A percentile compares a stretch with the other conserved stretches of the same genome.
phyloP scores from a whole-genome alignment of 2,888 invertebrate species.

The Stenodema calcarata region DNA sequence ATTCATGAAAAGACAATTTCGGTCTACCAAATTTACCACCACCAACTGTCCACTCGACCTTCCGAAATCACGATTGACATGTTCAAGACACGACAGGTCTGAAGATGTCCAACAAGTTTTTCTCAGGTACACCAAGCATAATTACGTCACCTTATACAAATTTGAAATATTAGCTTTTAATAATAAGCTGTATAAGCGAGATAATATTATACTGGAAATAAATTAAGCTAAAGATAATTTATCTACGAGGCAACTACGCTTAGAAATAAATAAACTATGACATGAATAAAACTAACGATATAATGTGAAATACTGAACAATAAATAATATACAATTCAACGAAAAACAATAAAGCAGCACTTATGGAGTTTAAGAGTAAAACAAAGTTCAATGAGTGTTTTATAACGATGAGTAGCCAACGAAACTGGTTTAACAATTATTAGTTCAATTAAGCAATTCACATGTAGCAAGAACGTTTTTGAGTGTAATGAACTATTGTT shows the following conservation, averaged over 20 bases:
- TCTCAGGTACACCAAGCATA: neutral
- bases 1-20: too few relatives aligned
- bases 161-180: neutral
- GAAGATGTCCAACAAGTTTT: neutral
- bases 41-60: too few relatives aligned
- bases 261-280: neutral
- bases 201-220: neutral
- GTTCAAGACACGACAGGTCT: too few relatives aligned
- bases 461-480: too few relatives aligned
- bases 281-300: neutral
- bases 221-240: neutral
- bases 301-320: neutral
- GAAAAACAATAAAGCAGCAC: neutral
- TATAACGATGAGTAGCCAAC: neutral
- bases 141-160: neutral
- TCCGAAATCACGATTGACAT: too few relatives aligned
- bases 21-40: too few relatives aligned
- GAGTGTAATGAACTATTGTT: too few relatives aligned
- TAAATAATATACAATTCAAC: neutral
- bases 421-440: too few relatives aligned
- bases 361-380: neutral
- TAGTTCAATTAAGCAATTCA: too few relatives aligned
- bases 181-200: neutral
- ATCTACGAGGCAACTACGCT: neutral
- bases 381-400: neutral